Percentiles rank a stretch among this genome's conserved stretches.
These are phyloP conservation scores for Pogona vitticeps DNA, from an alignment of 2,113 vertebrate genomes.

Conservation along the genomic window DNA sequence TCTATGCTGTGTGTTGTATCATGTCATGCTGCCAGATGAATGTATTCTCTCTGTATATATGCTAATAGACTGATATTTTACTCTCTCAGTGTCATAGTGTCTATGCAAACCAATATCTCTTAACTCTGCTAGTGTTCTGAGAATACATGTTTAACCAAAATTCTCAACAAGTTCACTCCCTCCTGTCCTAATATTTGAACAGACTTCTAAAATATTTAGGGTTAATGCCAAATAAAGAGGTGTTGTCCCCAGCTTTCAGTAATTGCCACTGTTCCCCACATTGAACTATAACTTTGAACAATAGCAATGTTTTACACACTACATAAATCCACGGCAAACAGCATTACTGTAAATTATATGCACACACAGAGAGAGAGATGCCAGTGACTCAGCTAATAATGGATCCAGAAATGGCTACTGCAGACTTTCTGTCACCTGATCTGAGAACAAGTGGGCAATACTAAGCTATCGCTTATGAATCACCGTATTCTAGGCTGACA, in stretches of 20 bases:
- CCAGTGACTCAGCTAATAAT: constrained; percentile 15
- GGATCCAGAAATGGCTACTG: neutral
- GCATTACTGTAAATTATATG: neutral
- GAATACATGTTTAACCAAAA: too few relatives aligned
- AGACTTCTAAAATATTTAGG: constrained; percentile 17
- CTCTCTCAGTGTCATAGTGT: too few relatives aligned
- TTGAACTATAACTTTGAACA: neutral
- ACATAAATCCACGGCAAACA: neutral
- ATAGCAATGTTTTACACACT: neutral
- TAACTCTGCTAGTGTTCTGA: too few relatives aligned
- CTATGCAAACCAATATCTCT: too few relatives aligned
- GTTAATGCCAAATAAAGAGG: neutral
- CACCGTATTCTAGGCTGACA: neutral
- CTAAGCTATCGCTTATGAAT: neutral
- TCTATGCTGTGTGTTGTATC: too few relatives aligned
- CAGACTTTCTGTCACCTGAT: neutral
- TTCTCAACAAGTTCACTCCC: too few relatives aligned
- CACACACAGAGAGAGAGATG: neutral
- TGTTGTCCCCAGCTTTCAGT: neutral
- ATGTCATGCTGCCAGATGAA: too few relatives aligned
- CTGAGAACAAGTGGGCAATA: neutral
- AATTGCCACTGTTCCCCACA: neutral
- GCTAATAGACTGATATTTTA: too few relatives aligned
- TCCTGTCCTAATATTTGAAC: neutral
- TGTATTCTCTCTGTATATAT: too few relatives aligned